Percentiles rank a stretch among this genome's conserved stretches.
These are phyloP conservation scores for Trogon surrucura DNA, from an alignment of 2,113 vertebrate genomes.

Conservation along the genomic window DNA sequence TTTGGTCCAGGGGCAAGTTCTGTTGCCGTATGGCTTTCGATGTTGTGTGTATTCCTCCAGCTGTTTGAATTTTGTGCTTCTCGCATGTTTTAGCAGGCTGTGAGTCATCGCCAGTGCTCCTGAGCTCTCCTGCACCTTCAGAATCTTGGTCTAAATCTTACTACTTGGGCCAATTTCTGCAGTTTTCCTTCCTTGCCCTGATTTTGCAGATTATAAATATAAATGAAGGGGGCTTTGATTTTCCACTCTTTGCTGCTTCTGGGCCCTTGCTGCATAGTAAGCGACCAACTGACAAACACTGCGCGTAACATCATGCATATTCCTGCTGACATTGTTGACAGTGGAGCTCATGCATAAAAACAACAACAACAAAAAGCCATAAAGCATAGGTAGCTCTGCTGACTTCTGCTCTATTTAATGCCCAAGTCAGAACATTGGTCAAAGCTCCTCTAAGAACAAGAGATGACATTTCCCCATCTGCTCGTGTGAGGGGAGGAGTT, in stretches of 20 bases:
- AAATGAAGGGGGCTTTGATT: constrained; percentile 48
- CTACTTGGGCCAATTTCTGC: neutral
- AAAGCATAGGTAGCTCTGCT: constrained; percentile 45
- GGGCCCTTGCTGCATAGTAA: constrained; percentile 43
- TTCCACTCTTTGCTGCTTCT: neutral
- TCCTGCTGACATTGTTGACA: constrained; percentile 50
- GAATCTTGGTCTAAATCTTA: neutral
- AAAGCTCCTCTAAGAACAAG: constrained; percentile 10
- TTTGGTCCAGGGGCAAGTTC: neutral
- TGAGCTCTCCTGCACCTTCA: neutral
- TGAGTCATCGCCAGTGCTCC: neutral
- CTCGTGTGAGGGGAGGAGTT: neutral
- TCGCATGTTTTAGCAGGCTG: neutral
- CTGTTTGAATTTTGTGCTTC: neutral
- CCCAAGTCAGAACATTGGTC: constrained; percentile 38
- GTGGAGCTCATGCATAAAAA: constrained; percentile 63
- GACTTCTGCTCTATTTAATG: constrained; percentile 68
- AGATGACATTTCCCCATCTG: constrained; percentile 63
- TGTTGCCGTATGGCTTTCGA: neutral
- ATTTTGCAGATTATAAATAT: constrained; percentile 50
- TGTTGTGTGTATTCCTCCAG: neutral
- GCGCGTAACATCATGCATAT: constrained; percentile 35
- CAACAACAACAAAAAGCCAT: neutral
- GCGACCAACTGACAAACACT: constrained; percentile 35
- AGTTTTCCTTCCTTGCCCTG: neutral